Percentiles rank a stretch among this genome's conserved stretches.
Evolutionary conservation across 2,888 invertebrate species (phyloP).

Genomic region (Noctua comes): DNA sequence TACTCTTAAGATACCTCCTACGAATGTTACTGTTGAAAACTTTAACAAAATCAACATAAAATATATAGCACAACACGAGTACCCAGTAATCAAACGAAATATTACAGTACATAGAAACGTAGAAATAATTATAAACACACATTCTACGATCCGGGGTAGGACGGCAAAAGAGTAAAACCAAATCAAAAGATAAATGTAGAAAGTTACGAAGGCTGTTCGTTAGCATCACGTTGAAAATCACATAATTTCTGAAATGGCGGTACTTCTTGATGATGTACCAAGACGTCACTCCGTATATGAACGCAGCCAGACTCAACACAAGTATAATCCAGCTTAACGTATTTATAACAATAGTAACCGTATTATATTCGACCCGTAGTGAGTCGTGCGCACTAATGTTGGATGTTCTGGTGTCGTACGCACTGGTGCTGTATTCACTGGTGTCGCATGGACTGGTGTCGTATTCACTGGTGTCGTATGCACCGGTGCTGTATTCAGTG

Average conservation of each 20-base stretch:
- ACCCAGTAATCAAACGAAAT: conserved; percentile 10
- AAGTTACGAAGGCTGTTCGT: conserved; percentile 14
- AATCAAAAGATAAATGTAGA: neutral
- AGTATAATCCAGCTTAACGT: neutral
- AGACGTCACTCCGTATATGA: conserved; percentile 15
- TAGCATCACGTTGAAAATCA: conserved; percentile 11
- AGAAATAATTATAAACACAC: neutral
- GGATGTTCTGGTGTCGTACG: neutral
- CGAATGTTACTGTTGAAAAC: conserved; percentile 20
- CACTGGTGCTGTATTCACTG: neutral
- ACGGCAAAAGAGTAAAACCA: neutral
- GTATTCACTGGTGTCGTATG: neutral
- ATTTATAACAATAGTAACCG: neutral
- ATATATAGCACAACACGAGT: conserved; percentile 27
- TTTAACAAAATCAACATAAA: conserved; percentile 37
- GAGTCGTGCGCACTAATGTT: neutral
- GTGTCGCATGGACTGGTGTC: neutral
- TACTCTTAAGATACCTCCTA: conserved; percentile 28
- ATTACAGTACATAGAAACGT: conserved; percentile 1
- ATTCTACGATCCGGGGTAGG: neutral
- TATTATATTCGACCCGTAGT: neutral
- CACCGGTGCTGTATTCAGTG: neutral
- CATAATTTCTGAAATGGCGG: conserved; percentile 16
- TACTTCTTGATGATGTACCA: conserved; percentile 14
- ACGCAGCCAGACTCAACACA: neutral